Conservation (phyloP, 2,113 vertebrate genomes). For the Pao palembangensis region DNA sequence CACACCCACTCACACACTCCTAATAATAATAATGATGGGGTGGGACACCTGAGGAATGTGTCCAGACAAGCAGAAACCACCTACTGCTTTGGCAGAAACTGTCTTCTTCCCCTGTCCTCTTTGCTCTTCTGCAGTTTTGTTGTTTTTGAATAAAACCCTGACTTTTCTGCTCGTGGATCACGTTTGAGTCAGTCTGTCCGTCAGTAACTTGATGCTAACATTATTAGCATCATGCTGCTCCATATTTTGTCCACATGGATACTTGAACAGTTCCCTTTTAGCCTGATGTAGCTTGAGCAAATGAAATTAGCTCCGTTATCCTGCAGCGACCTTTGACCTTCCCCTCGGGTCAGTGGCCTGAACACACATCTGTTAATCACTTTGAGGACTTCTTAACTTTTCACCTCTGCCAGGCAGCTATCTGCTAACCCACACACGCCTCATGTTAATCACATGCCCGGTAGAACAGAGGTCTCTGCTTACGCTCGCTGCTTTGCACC, state of each 20-base stretch:
- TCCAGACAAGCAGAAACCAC: conserved; percentile 63
- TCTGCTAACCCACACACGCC: conserved; percentile 32
- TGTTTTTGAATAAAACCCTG: not conserved
- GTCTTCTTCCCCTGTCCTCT: conserved; percentile 55
- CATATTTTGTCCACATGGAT: no score
- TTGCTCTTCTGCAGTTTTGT: conserved; percentile 46
- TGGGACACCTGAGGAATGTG: conserved; percentile 63
- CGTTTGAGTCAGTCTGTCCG: not conserved
- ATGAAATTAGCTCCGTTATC: not conserved
- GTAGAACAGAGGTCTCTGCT: conserved; percentile 37
- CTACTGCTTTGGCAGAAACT: conserved; percentile 53
- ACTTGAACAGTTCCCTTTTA: no score
- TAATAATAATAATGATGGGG: conserved; percentile 72
- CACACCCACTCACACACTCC: conserved; percentile 28
- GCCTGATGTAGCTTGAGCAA: not conserved
- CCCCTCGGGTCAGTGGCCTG: not conserved
- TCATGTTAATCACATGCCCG: conserved; percentile 44
- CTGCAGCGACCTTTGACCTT: not conserved
- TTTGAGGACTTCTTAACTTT: conserved; percentile 14
- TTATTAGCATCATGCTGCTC: not conserved
- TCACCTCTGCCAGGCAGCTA: conserved; percentile 3
- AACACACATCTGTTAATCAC: conserved; percentile 26
- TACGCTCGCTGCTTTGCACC: not conserved
- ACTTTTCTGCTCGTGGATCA: not conserved
- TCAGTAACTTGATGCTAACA: not conserved